Evolutionary conservation across 2,797 vertebrate species (phyloP).

Genomic region (Chelon auratus): DNA sequence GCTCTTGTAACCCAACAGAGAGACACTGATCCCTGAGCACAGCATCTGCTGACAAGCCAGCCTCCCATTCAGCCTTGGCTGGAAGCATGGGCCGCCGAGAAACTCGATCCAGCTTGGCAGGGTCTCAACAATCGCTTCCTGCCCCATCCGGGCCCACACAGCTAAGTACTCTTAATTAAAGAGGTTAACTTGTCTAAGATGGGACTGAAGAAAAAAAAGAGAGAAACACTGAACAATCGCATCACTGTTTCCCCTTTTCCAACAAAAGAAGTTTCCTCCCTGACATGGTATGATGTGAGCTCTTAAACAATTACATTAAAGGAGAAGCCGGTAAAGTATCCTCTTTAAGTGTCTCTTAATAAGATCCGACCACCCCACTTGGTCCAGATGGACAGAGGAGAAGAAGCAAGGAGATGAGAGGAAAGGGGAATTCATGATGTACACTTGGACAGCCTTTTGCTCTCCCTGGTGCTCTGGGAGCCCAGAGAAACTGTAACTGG

Average conservation of each 20-base stretch:
- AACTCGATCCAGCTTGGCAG: slow-evolving; percentile 86
- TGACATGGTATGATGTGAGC: slow-evolving; percentile 75
- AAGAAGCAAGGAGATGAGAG: slow-evolving; percentile 51
- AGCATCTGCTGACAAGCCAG: slow-evolving; percentile 89
- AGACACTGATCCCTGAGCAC: slow-evolving; percentile 84
- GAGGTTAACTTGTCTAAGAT: slow-evolving; percentile 87
- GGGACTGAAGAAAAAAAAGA: slow-evolving; percentile 72
- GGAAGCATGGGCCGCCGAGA: slow-evolving; percentile 78
- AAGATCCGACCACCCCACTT: slow-evolving; percentile 68
- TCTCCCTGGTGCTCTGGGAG: slow-evolving; percentile 52
- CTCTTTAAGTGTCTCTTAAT: slow-evolving; percentile 76
- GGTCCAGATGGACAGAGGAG: slow-evolving; percentile 64
- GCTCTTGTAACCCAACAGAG: slow-evolving; percentile 81
- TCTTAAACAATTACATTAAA: slow-evolving; percentile 80
- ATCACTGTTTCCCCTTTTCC: slow-evolving; percentile 77
- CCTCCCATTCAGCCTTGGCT: slow-evolving; percentile 86
- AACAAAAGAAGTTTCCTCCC: slow-evolving; percentile 76
- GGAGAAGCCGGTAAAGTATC: slow-evolving; percentile 70
- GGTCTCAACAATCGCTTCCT: slow-evolving; percentile 86
- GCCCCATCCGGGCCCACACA: slow-evolving; percentile 82
- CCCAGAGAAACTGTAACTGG: slow-evolving; percentile 68
- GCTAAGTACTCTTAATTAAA: slow-evolving; percentile 84
- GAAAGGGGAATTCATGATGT: slow-evolving; percentile 60
- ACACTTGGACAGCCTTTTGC: slow-evolving; percentile 59
- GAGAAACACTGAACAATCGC: slow-evolving; percentile 75